Conservation (phyloP, 2,797 vertebrate species). For the Pseudochirops cupreus region DNA sequence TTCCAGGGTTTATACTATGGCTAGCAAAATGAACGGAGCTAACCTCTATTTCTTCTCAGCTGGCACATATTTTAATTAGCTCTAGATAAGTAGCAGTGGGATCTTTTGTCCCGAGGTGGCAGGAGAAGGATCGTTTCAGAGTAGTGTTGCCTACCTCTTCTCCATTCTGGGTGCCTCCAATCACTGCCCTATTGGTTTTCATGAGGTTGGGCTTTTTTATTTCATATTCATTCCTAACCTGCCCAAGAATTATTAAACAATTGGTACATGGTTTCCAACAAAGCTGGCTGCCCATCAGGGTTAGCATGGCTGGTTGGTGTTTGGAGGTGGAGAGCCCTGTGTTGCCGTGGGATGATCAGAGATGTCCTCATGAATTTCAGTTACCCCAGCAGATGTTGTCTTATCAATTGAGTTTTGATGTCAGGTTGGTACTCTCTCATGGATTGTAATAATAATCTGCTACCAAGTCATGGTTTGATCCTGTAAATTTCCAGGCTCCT, state of each 20-base stretch:
- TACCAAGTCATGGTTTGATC: background rate
- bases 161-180: background rate
- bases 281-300: background rate
- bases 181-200: background rate
- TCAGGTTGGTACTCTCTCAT: background rate
- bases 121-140: background rate
- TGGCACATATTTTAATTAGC: background rate
- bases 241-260: background rate
- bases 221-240: background rate
- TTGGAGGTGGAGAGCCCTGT: background rate
- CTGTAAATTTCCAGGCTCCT: background rate
- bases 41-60: background rate
- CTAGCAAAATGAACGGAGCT: background rate
- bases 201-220: background rate
- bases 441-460: background rate
- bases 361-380: background rate
- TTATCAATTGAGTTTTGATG: background rate
- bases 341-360: background rate
- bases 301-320: background rate
- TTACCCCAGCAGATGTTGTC: background rate
- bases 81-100: background rate
- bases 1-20: background rate
- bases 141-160: background rate
- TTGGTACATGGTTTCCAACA: background rate
- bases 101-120: background rate